Conservation (phyloP, 1,140 invertebrate species). For the Bradysia coprophila region DNA sequence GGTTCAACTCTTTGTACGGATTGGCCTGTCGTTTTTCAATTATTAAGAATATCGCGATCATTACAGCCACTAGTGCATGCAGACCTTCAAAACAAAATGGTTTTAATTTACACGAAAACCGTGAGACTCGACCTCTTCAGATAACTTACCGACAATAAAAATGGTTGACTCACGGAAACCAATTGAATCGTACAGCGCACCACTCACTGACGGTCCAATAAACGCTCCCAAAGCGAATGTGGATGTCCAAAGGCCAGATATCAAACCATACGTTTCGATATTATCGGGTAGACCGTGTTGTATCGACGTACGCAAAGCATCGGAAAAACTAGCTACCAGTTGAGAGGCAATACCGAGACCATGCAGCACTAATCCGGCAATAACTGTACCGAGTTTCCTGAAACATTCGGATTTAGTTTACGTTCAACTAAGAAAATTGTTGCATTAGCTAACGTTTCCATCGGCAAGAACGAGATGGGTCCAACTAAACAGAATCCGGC, state of each 20-base stretch:
- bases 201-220: slow-evolving; percentile 59
- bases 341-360: slow-evolving; percentile 65
- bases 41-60: neutral
- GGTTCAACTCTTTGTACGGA: neutral
- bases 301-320: slow-evolving; percentile 40
- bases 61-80: neutral
- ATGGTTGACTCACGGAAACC: slow-evolving; percentile 50
- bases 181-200: slow-evolving; percentile 51
- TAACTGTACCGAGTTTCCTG: slow-evolving; percentile 44
- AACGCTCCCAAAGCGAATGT: slow-evolving; percentile 72
- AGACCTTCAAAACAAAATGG: no score
- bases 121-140: neutral
- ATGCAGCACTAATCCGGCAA: slow-evolving; percentile 50
- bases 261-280: slow-evolving; percentile 62
- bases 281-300: slow-evolving; percentile 55
- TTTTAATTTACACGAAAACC: neutral
- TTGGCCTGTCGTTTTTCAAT: neutral
- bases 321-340: slow-evolving; percentile 61
- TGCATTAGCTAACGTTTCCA: slow-evolving; percentile 30
- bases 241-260: slow-evolving; percentile 72
- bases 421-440: neutral
- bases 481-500: slow-evolving; percentile 52
- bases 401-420: slow-evolving; percentile 8
- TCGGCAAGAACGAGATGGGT: slow-evolving; percentile 49
- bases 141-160: slow-evolving; percentile 36